Evolutionary conservation across 2,888 invertebrate genomes (phyloP).

Genomic region (Digitonthophagus gazella): DNA sequence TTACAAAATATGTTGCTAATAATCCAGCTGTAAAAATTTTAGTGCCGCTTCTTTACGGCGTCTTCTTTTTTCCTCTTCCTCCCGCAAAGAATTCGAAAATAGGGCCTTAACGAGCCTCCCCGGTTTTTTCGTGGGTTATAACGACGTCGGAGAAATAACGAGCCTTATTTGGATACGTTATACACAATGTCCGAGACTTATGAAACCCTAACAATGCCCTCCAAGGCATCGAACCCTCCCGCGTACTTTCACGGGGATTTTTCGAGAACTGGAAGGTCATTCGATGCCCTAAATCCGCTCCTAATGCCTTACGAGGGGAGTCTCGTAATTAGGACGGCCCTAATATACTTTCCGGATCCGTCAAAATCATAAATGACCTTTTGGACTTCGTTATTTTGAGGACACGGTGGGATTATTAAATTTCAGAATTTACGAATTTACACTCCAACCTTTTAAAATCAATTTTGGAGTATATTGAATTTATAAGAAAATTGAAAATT

Average conservation of each 20-base stretch:
- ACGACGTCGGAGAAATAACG: neutral
- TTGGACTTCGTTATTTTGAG: neutral
- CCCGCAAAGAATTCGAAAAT: neutral
- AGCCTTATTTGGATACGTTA: neutral
- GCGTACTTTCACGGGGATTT: neutral
- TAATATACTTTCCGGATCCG: neutral
- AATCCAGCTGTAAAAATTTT: neutral
- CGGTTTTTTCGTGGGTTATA: neutral
- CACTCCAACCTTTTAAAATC: too few relatives aligned
- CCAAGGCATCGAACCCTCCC: neutral
- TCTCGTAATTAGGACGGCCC: neutral
- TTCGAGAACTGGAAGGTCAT: neutral
- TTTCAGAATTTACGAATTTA: neutral
- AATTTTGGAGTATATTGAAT: too few relatives aligned
- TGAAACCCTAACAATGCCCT: neutral
- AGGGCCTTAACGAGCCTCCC: neutral
- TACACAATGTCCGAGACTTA: neutral
- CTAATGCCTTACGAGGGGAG: neutral
- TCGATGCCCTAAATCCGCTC: neutral
- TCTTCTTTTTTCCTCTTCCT: too few relatives aligned
- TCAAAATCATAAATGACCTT: neutral
- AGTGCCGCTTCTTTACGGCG: neutral
- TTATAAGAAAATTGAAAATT: too few relatives aligned
- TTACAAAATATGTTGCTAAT: constrained; percentile 16
- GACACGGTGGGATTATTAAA: neutral